Conservation (phyloP, 2,113 vertebrate species). For the Archilochus colubris region DNA sequence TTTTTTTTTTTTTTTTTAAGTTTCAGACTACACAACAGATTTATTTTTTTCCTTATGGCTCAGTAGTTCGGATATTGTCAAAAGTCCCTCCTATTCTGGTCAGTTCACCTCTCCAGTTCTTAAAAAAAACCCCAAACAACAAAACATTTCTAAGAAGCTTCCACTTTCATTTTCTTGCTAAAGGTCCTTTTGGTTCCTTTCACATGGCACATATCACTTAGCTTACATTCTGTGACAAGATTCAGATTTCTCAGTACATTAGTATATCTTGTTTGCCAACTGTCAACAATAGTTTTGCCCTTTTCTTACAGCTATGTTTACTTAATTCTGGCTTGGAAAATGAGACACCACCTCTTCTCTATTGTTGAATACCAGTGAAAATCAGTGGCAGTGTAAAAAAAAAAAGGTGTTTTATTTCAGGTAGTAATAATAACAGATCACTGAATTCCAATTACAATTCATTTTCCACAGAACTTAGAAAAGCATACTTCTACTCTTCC, state of each 20-base stretch:
- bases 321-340: not conserved
- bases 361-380: not conserved
- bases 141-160: not conserved
- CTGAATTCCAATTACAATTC: not conserved
- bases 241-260: not conserved
- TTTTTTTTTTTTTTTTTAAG: not conserved
- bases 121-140: not conserved
- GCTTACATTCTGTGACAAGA: not conserved
- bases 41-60: not conserved
- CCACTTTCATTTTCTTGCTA: not conserved
- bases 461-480: not conserved
- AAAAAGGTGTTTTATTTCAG: not conserved
- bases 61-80: not conserved
- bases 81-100: not conserved
- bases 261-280: not conserved
- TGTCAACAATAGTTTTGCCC: not conserved
- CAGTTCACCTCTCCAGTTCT: not conserved
- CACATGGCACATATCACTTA: not conserved
- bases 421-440: not conserved
- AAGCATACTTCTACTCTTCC: rapidly evolving
- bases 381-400: rapidly evolving
- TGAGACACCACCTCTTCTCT: not conserved
- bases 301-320: not conserved
- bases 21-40: rapidly evolving
- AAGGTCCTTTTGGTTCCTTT: not conserved